phyloP scores from a whole-genome alignment of 2,888 invertebrate species.

The Hydriomena furcata region DNA sequence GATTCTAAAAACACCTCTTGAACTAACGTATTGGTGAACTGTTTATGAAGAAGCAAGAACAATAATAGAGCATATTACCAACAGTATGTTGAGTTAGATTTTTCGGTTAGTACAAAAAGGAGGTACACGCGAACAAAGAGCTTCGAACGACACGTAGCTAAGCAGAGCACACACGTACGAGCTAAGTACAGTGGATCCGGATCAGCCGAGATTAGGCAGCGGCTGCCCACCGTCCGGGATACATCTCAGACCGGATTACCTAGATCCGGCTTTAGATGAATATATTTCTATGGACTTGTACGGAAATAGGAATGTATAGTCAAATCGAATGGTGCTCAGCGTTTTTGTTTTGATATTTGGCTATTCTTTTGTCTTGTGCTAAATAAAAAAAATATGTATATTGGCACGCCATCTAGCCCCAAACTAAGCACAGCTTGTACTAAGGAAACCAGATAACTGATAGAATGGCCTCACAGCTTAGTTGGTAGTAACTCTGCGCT shows the following conservation, averaged over 20 bases:
- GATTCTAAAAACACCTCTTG: too few species aligned
- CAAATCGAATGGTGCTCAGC: constrained; percentile 19
- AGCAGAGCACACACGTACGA: constrained; percentile 52
- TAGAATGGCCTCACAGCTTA: too few species aligned
- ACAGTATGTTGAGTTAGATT: not conserved
- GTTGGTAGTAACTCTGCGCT: too few species aligned
- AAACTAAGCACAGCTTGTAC: too few species aligned
- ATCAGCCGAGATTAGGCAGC: constrained; percentile 74
- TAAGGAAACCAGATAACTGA: too few species aligned
- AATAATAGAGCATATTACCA: too few species aligned
- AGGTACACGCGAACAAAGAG: constrained; percentile 19
- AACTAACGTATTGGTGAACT: too few species aligned
- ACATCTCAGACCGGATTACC: constrained; percentile 77
- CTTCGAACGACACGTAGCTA: constrained; percentile 30
- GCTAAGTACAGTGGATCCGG: constrained; percentile 70
- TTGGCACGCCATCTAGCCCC: too few species aligned
- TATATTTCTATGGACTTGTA: constrained; percentile 66
- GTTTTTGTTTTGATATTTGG: constrained; percentile 6
- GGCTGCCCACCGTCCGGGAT: constrained; percentile 75
- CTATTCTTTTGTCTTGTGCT: too few species aligned
- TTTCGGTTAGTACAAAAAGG: not conserved
- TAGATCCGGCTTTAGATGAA: constrained; percentile 77
- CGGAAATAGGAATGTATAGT: constrained; percentile 21
- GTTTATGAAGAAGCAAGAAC: too few species aligned
- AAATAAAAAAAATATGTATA: too few species aligned